These are phyloP conservation scores for Stigmatopora argus DNA, from an alignment of 2,113 vertebrate species.

Conservation along the genomic window DNA sequence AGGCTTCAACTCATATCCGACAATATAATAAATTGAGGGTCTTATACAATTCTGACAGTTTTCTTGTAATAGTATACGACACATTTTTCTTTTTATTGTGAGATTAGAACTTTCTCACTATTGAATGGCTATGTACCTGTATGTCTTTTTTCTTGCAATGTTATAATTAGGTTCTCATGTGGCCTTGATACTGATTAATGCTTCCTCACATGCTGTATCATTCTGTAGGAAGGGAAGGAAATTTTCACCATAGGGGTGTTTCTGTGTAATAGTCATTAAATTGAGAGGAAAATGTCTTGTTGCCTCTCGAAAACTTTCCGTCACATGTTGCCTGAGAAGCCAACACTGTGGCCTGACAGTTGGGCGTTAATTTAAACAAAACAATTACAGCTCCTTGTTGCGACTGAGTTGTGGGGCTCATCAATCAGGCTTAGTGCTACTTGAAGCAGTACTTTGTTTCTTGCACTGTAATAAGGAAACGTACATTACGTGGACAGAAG, in stretches of 20 bases:
- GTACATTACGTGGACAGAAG: slow-evolving; percentile 24
- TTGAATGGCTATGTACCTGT: background rate
- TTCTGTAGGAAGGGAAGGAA: slow-evolving; percentile 31
- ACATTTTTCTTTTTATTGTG: background rate
- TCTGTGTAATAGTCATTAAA: slow-evolving; percentile 69
- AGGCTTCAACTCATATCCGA: too few relatives aligned
- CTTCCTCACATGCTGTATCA: slow-evolving; percentile 43
- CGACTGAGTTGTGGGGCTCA: slow-evolving; percentile 16
- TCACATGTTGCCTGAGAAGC: slow-evolving; percentile 35
- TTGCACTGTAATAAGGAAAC: slow-evolving; percentile 18
- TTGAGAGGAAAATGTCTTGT: slow-evolving; percentile 52
- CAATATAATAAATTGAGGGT: too few relatives aligned
- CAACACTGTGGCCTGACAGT: slow-evolving; percentile 17
- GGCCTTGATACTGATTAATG: background rate
- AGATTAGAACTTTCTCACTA: background rate
- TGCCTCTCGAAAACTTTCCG: slow-evolving; percentile 61
- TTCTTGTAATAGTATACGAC: background rate
- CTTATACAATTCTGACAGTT: background rate
- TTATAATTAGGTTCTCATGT: background rate
- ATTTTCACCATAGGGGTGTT: slow-evolving; percentile 54
- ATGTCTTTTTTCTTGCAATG: background rate
- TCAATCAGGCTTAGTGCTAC: slow-evolving; percentile 26
- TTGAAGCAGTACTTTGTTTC: slow-evolving; percentile 23
- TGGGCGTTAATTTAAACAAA: slow-evolving; percentile 13
- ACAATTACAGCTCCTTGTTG: slow-evolving; percentile 19